Conservation (phyloP, 37 sponge, comb jelly and placozoan species). For the Eunapius fragilis region DNA sequence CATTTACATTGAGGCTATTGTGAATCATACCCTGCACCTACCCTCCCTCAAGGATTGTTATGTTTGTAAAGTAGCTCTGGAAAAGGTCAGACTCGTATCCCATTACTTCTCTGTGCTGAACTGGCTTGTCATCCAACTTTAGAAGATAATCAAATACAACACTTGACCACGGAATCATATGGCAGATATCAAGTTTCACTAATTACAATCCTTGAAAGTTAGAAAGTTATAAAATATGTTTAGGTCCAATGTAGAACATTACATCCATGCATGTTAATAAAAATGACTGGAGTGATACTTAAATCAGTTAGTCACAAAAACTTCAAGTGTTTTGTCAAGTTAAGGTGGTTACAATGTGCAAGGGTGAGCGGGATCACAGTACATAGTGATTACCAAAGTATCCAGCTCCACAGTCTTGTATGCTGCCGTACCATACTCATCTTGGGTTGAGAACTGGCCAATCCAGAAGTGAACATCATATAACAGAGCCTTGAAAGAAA, state of each 20-base stretch:
- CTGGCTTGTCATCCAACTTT: slow-evolving; percentile 47
- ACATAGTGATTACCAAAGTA: slow-evolving; percentile 21
- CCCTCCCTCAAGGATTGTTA: slow-evolving; percentile 51
- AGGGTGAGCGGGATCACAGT: too few species aligned
- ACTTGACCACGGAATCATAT: too few species aligned
- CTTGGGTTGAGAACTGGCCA: slow-evolving; percentile 83
- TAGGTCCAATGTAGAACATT: too few species aligned
- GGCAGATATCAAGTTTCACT: too few species aligned
- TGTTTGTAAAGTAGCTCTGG: slow-evolving; percentile 38
- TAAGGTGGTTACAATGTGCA: too few species aligned
- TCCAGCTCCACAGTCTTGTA: slow-evolving; percentile 94
- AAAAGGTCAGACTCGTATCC: slow-evolving; percentile 50
- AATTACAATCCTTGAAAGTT: too few species aligned
- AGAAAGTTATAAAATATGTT: too few species aligned
- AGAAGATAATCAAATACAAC: not conserved
- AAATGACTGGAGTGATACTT: too few species aligned
- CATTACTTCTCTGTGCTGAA: slow-evolving; percentile 64
- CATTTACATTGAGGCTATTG: too few species aligned
- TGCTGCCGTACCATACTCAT: slow-evolving; percentile 91
- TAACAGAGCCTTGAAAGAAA: slow-evolving; percentile 40
- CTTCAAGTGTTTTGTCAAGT: too few species aligned
- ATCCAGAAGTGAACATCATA: slow-evolving; percentile 93
- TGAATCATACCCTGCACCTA: not conserved
- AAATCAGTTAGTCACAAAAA: too few species aligned
- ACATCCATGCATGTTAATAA: too few species aligned